Evolutionary conservation across 2,797 vertebrate genomes (phyloP), one percentile per base, ranked within the genome.

Genomic region (Psittacula echo): DNA sequence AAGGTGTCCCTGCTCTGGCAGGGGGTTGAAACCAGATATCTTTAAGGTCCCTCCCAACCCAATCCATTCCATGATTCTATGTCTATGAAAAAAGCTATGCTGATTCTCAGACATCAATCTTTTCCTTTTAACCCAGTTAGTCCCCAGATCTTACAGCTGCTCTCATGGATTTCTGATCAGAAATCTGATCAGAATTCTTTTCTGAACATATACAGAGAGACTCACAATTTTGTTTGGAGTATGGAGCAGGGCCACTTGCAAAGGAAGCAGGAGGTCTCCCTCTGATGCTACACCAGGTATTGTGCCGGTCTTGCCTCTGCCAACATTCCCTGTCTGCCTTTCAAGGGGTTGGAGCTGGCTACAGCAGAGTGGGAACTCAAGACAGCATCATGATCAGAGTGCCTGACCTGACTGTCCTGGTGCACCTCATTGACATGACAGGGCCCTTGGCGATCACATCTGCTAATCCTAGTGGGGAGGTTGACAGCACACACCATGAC

Each of bases 331-430:
- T 68, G 10, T 53, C 88, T 85, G 37, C 64, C 67, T 62, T 39
- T 75, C 11, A 47, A 99, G 99, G 99, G 65, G 98, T 99, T 4
- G 99, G 99, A 76, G 97, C 97, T 12, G 98, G 98, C 16, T 99
- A 98, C 92, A 98, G 98, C 81, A 96, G 96, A 26, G 98, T 99
- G 73, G 99, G 99, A 23, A 99, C 99, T 65, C 98, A 68, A 22
- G 98, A 99, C 84, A 99, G 98, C 93, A 99, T 99, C 97, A 99
- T 99, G 99, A 99, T 99, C 97, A 97, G 99, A 22, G 98, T 99
- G 12, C 99, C 99, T 9, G 98, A 99, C 96, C 98, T 99, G 96
- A 99, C 98, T 0, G 98, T 99, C 68, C 98, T 98, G 7, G 95
- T 97, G 50, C 98, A 99, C 91, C 97, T 99, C 41, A 99, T 99